Percentiles rank a stretch among this genome's conserved stretches.
These are phyloP conservation scores for Agonopterix arenella DNA, from an alignment of 2,888 invertebrate species.

Conservation along the genomic window DNA sequence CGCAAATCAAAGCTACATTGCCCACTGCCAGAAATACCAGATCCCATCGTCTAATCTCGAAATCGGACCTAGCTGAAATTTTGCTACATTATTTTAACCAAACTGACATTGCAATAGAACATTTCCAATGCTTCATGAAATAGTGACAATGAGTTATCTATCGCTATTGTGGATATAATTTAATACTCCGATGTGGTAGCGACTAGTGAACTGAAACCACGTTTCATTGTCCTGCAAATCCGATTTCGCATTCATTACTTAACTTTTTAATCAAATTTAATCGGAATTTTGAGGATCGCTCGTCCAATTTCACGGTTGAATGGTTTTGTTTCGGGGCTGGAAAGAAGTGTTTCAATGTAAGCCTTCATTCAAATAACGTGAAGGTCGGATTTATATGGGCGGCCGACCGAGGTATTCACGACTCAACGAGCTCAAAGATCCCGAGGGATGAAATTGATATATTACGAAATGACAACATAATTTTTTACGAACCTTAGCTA, in stretches of 20 bases:
- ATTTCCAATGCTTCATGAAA: no score
- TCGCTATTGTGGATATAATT: not conserved
- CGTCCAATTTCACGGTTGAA: conserved; percentile 64
- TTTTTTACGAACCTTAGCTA: conserved; percentile 12
- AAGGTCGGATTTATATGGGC: conserved; percentile 54
- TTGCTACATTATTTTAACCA: no score
- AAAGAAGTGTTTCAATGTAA: conserved; percentile 66
- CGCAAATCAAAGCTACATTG: not conserved
- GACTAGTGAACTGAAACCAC: conserved; percentile 14
- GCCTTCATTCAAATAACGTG: conserved; percentile 58
- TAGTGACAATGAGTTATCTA: no score
- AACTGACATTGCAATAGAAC: no score
- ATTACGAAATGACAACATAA: conserved; percentile 27
- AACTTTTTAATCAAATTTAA: conserved; percentile 65
- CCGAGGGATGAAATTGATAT: conserved; percentile 26
- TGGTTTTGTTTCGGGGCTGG: conserved; percentile 60
- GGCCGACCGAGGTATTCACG: conserved; percentile 47
- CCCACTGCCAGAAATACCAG: not conserved
- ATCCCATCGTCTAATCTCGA: no score
- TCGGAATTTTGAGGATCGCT: conserved; percentile 61
- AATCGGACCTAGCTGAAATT: no score
- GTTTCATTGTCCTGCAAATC: conserved; percentile 38
- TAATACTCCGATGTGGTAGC: conserved; percentile 4
- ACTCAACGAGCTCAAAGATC: conserved; percentile 44
- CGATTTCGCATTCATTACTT: conserved; percentile 55